phyloP scores from a whole-genome alignment of 2,113 vertebrate species.

The Chionodraco myersi region DNA sequence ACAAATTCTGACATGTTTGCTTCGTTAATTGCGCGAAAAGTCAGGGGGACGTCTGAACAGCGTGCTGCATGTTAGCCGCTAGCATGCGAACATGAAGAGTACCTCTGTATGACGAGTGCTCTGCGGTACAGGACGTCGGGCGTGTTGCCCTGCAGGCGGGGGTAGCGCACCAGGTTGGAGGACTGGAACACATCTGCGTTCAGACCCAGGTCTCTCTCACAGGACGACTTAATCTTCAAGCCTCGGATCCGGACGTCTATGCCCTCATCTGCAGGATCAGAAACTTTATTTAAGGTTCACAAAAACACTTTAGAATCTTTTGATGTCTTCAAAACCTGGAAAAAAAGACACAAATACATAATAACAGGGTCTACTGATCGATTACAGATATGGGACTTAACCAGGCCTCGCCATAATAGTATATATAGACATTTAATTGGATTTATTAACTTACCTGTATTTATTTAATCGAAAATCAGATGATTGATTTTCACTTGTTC shows the following conservation, averaged over 20 bases:
- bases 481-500: too few species aligned
- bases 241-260: conserved; percentile 96
- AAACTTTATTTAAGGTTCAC: not conserved
- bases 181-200: conserved; percentile 96
- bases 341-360: too few species aligned
- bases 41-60: too few species aligned
- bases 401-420: too few species aligned
- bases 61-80: too few species aligned
- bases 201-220: conserved; percentile 92
- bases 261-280: conserved; percentile 87
- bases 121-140: conserved; percentile 93
- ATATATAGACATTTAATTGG: too few species aligned
- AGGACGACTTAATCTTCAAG: conserved; percentile 96
- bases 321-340: conserved; percentile 14
- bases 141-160: conserved; percentile 93
- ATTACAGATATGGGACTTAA: too few species aligned
- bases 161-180: conserved; percentile 94
- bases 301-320: not conserved
- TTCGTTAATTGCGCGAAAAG: too few species aligned
- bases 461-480: too few species aligned
- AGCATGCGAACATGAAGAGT: not conserved
- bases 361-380: too few species aligned
- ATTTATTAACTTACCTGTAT: too few species aligned
- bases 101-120: conserved; percentile 94
- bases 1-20: too few species aligned